A percentile compares a stretch with the other conserved stretches of the same genome.
These are phyloP conservation scores for Chouioia cunea DNA, from an alignment of 2,888 invertebrate genomes.

Conservation along the genomic window DNA sequence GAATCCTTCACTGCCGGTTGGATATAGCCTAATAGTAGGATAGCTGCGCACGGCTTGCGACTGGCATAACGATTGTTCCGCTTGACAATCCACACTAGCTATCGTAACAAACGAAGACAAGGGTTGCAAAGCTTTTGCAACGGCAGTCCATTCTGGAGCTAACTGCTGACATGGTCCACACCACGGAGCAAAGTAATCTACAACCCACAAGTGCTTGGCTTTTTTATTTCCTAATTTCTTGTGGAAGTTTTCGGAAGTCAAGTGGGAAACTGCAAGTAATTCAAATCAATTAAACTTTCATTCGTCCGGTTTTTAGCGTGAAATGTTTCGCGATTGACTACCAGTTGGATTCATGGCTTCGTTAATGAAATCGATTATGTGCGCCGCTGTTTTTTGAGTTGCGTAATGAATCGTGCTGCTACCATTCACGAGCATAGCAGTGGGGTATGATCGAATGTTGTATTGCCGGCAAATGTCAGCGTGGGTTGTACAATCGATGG, in stretches of 20 bases:
- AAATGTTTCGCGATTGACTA: constrained; percentile 53
- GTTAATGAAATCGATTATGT: constrained; percentile 76
- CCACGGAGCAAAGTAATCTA: constrained; percentile 82
- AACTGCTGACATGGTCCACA: constrained; percentile 81
- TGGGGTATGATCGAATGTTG: constrained; percentile 78
- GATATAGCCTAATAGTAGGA: constrained; percentile 79
- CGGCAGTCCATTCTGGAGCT: constrained; percentile 76
- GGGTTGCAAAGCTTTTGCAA: constrained; percentile 72
- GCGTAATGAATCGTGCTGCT: constrained; percentile 71
- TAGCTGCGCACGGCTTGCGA: constrained; percentile 75
- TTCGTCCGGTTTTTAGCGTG: not conserved
- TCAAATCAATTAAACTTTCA: constrained; percentile 12
- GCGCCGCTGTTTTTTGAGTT: constrained; percentile 73
- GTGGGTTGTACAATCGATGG: constrained; percentile 79
- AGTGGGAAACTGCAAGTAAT: constrained; percentile 69
- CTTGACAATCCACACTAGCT: constrained; percentile 78
- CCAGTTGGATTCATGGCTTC: constrained; percentile 72
- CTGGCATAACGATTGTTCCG: constrained; percentile 72
- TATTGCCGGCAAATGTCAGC: constrained; percentile 72
- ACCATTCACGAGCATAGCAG: constrained; percentile 77
- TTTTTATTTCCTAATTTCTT: constrained; percentile 71
- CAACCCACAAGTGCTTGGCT: constrained; percentile 74
- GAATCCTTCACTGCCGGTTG: constrained; percentile 71
- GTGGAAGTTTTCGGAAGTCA: constrained; percentile 72
- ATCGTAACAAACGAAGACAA: constrained; percentile 71